Evolutionary conservation across 1,140 invertebrate species (phyloP).

Genomic region (Lucilia cuprina): DNA sequence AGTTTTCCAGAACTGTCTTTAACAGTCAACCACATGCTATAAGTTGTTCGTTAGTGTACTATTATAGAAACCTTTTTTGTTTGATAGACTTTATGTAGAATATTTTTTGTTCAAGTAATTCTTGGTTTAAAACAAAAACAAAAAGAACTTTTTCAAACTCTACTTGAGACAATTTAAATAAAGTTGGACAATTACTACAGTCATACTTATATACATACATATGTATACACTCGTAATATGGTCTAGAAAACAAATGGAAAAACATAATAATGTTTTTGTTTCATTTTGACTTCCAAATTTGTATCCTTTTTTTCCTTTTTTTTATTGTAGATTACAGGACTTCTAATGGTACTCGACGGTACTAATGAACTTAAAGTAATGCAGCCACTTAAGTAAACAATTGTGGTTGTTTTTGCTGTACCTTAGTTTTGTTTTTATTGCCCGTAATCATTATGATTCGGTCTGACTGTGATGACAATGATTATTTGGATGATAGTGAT

Average conservation of each 20-base stretch:
- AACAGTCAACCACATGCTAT: too few species aligned
- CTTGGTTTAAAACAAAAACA: too few species aligned
- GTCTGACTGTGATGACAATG: too few species aligned
- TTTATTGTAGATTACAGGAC: neutral
- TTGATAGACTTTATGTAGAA: too few species aligned
- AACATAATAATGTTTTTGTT: neutral
- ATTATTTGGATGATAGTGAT: neutral
- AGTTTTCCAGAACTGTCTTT: too few species aligned
- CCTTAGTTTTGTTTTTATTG: too few species aligned
- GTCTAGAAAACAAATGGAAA: neutral
- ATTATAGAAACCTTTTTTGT: too few species aligned
- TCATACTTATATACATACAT: too few species aligned
- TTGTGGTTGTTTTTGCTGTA: neutral
- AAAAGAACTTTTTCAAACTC: neutral
- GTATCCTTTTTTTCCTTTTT: neutral
- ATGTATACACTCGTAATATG: neutral
- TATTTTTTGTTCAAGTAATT: too few species aligned
- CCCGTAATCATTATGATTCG: too few species aligned
- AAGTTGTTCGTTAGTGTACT: too few species aligned
- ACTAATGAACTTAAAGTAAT: neutral
- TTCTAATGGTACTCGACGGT: neutral
- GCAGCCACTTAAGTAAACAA: neutral
- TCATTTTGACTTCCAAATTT: too few species aligned
- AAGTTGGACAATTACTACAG: neutral
- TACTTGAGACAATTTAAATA: neutral